Base-by-base conservation (phyloP, 2,113 vertebrate genomes). In the Chloropsis cyanopogon region DNA sequence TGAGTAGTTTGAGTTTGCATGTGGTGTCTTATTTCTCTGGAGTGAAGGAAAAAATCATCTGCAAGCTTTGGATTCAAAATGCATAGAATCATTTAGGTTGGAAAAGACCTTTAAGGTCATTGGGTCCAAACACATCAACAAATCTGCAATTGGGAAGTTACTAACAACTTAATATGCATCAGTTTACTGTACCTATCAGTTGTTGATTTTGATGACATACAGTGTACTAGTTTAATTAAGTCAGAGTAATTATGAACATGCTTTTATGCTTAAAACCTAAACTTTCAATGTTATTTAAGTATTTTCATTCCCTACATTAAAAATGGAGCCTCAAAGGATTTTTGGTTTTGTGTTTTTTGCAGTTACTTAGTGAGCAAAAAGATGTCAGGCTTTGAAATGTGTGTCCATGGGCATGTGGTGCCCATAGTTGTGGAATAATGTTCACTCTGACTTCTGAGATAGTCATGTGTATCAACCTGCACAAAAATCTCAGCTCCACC, bases 401-500 rank as follows among this genome's bases (percentile, higher is more conserved):
- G 52, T 56, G 9, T 76, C 50, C n/a, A 8, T 73, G 46, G 14
- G 26, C 5, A 3, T 41, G 31, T 2, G 5, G 26, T 86, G 63
- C 21, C 29, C 8, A 1, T 14, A 57, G 42, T 42, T 31, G 3
- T 6, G 41, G 46, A 50, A 65, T 23, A 19, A 24, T 46, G 21
- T 83, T 86, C 44, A 76, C 18, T 76, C 70, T 73, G n/a, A 41
- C 22, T 56, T 70, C 64, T 64, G 47, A 78, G 54, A 21, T 13
- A 44, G 61, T 29, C 19, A 3, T 0, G 0, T n/a, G 4, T 66
- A 44, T 59, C 37, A 31, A 2, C 65, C 29, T 65, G 61, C 61
- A 49, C 31, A 41, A 64, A 73, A 31, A 39, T n/a, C 33, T 60
- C 37, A 49, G 29, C 39, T 44, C 33, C 49, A 57, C 39, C 20